These are phyloP conservation scores for Drosophila siamana DNA, from an alignment of 2,888 invertebrate genomes.

Conservation along the genomic window DNA sequence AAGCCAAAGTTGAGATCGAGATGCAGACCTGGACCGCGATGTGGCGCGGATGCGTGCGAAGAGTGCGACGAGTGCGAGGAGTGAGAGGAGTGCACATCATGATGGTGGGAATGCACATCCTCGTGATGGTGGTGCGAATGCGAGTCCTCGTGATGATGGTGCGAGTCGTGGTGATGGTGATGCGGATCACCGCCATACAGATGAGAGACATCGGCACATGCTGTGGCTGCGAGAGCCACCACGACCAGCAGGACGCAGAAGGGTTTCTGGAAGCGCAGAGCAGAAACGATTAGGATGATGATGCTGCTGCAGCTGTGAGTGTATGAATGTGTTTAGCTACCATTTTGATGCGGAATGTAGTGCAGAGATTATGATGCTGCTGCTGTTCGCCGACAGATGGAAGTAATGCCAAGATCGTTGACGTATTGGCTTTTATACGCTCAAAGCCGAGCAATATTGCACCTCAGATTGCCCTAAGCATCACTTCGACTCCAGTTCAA, in stretches of 20 bases:
- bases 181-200: conserved; percentile 47
- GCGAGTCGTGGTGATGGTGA: conserved; percentile 53
- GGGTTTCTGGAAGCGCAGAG: conserved; percentile 44
- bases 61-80: conserved; percentile 7
- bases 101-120: conserved; percentile 24
- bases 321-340: conserved; percentile 28
- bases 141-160: conserved; percentile 49
- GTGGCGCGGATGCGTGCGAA: background rate
- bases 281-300: background rate
- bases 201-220: conserved; percentile 69
- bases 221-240: conserved; percentile 42
- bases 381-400: conserved; percentile 51
- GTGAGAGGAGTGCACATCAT: conserved; percentile 17
- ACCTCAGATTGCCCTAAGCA: conserved; percentile 21
- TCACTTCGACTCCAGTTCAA: conserved; percentile 22
- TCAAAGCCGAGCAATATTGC: conserved; percentile 21
- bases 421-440: conserved; percentile 64
- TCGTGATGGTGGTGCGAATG: conserved; percentile 17
- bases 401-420: conserved; percentile 58
- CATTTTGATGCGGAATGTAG: conserved; percentile 41
- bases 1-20: conserved; percentile 28
- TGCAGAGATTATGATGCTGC: conserved; percentile 56
- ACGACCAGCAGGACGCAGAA: conserved; percentile 57
- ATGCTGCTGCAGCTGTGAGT: background rate
- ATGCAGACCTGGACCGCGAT: conserved; percentile 29